Percentiles rank a stretch among this genome's conserved stretches.
phyloP scores from a whole-genome alignment of 2,888 invertebrate genomes.

The Sphaerophoria taeniata region DNA sequence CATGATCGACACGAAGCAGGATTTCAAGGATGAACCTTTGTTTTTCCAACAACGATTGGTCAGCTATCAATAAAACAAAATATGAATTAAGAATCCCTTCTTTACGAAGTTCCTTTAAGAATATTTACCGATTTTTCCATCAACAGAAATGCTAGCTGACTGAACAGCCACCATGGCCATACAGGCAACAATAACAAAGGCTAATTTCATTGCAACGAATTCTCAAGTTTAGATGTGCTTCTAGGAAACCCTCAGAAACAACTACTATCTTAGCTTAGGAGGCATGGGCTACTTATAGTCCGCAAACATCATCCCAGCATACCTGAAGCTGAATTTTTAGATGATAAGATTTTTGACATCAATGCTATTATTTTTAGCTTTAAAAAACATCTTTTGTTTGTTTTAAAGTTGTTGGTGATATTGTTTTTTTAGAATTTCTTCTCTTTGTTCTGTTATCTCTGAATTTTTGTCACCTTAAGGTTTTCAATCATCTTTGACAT shows the following conservation, averaged over 20 bases:
- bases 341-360: slow-evolving; percentile 1
- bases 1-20: slow-evolving; percentile 76
- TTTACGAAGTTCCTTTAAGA: background rate
- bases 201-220: slow-evolving; percentile 71
- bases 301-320: slow-evolving; percentile 6
- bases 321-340: background rate
- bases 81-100: background rate
- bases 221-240: slow-evolving; percentile 59
- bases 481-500: too few relatives aligned
- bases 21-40: slow-evolving; percentile 79
- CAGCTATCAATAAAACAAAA: slow-evolving; percentile 67
- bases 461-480: too few relatives aligned
- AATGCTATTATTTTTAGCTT: background rate
- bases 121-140: slow-evolving; percentile 43
- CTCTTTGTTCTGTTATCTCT: too few relatives aligned
- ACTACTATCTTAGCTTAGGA: background rate
- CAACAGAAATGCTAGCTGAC: slow-evolving; percentile 75
- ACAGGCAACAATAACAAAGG: slow-evolving; percentile 77
- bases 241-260: slow-evolving; percentile 18
- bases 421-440: too few relatives aligned
- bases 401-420: too few relatives aligned
- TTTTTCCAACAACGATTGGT: slow-evolving; percentile 76
- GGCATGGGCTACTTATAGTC: slow-evolving; percentile 1
- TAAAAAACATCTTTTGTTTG: background rate
- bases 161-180: slow-evolving; percentile 79